Evolutionary conservation across 2,113 vertebrate genomes (phyloP).

Genomic region (Ochotona curzoniae): DNA sequence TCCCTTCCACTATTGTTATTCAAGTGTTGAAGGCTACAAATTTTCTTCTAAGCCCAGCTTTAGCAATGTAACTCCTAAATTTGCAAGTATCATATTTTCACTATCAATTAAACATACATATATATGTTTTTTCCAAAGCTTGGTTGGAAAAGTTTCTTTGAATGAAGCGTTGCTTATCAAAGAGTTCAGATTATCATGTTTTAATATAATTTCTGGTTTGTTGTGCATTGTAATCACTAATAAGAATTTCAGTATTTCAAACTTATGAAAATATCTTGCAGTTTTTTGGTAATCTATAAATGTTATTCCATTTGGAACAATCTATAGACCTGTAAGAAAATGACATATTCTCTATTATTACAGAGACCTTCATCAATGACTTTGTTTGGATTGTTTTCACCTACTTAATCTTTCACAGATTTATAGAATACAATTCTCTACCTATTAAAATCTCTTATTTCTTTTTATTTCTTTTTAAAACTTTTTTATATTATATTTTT

Average conservation of each 20-base stretch:
- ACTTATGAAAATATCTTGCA: neutral
- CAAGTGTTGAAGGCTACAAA: neutral
- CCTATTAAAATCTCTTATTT: neutral
- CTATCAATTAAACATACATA: neutral
- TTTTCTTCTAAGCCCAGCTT: slow-evolving; percentile 18
- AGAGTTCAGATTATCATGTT: neutral
- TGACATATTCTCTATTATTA: neutral
- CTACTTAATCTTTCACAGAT: neutral
- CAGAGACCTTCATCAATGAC: neutral
- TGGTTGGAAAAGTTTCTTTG: neutral
- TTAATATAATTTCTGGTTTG: slow-evolving; percentile 28
- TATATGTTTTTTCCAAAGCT: neutral
- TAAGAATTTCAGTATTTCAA: neutral
- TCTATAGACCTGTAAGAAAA: neutral
- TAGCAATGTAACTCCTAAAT: neutral
- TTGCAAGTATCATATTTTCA: slow-evolving; percentile 13
- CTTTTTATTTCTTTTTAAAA: neutral
- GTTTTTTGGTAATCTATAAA: neutral
- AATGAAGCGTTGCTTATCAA: slow-evolving; percentile 22
- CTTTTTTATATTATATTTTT: too few relatives aligned
- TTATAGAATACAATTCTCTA: neutral
- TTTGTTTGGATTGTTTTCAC: neutral
- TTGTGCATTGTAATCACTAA: neutral
- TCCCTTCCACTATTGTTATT: neutral
- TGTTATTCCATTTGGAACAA: neutral